These are phyloP conservation scores for Balanococcus diminutus DNA, from an alignment of 2,888 invertebrate genomes.

Conservation along the genomic window DNA sequence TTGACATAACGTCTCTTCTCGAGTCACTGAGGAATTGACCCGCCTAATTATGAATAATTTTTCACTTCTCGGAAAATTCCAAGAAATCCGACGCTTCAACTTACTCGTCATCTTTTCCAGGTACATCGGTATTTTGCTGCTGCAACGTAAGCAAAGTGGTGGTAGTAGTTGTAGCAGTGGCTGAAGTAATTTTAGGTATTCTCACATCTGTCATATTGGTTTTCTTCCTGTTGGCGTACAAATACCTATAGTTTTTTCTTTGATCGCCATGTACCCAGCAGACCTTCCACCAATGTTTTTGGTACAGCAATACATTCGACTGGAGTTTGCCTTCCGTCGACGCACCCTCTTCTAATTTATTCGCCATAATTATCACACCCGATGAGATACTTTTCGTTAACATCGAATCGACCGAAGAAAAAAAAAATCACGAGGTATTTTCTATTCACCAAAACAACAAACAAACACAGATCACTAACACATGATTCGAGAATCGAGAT, in stretches of 20 bases:
- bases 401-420: background rate
- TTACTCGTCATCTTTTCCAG: slow-evolving; percentile 27
- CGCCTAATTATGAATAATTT: no score
- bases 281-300: slow-evolving; percentile 89
- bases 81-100: background rate
- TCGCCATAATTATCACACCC: slow-evolving; percentile 27
- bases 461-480: background rate
- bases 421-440: slow-evolving; percentile 3
- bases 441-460: background rate
- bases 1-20: no score
- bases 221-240: slow-evolving; percentile 67
- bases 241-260: slow-evolving; percentile 81
- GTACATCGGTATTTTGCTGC: slow-evolving; percentile 38
- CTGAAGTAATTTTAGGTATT: slow-evolving; percentile 31
- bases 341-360: slow-evolving; percentile 25
- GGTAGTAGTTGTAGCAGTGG: slow-evolving; percentile 37
- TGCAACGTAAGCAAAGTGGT: slow-evolving; percentile 44
- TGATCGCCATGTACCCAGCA: slow-evolving; percentile 87
- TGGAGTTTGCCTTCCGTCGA: slow-evolving; percentile 59
- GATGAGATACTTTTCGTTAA: slow-evolving; percentile 18
- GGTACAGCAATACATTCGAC: slow-evolving; percentile 80
- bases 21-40: no score
- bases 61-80: no score
- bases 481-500: background rate
- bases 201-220: slow-evolving; percentile 26